A percentile compares a stretch with the other conserved stretches of the same genome.
Conservation (phyloP, 1,140 invertebrate genomes). For the Oncopodura yosiiana region DNA sequence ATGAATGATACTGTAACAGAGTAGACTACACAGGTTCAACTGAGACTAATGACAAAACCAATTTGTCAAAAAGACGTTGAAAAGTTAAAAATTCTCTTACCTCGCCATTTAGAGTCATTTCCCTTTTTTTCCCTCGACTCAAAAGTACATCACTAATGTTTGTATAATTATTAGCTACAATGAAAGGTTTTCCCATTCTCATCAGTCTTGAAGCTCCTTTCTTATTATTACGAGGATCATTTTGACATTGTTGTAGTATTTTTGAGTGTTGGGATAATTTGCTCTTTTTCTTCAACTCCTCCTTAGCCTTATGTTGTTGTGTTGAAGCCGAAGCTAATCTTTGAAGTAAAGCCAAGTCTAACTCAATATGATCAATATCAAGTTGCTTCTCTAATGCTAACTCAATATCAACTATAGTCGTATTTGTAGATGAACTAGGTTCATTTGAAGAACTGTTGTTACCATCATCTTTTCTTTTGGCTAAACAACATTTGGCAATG, state of each 20-base stretch:
- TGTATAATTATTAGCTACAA: conserved; percentile 23
- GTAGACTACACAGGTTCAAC: too few relatives aligned
- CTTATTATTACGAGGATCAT: not conserved
- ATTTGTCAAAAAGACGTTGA: conserved; percentile 8
- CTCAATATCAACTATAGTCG: not conserved
- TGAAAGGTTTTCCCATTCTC: not conserved
- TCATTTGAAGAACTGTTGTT: not conserved
- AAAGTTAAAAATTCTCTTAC: conserved; percentile 10
- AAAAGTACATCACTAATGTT: conserved; percentile 26
- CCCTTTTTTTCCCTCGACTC: conserved; percentile 11
- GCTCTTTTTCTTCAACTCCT: conserved; percentile 5
- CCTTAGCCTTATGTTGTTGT: too few relatives aligned
- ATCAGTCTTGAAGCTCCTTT: not conserved
- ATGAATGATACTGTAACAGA: too few relatives aligned
- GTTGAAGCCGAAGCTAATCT: too few relatives aligned
- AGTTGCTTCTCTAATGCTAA: conserved; percentile 1
- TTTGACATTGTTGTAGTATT: not conserved
- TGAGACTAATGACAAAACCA: conserved; percentile 13
- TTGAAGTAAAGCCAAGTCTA: too few relatives aligned
- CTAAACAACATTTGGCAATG: not conserved
- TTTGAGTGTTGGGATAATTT: not conserved
- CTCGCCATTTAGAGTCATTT: conserved; percentile 3
- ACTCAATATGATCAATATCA: too few relatives aligned
- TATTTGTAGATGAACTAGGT: conserved; percentile 2
- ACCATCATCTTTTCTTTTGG: not conserved